phyloP scores from a whole-genome alignment of 2,797 vertebrate species.

The Eulemur albifrons region DNA sequence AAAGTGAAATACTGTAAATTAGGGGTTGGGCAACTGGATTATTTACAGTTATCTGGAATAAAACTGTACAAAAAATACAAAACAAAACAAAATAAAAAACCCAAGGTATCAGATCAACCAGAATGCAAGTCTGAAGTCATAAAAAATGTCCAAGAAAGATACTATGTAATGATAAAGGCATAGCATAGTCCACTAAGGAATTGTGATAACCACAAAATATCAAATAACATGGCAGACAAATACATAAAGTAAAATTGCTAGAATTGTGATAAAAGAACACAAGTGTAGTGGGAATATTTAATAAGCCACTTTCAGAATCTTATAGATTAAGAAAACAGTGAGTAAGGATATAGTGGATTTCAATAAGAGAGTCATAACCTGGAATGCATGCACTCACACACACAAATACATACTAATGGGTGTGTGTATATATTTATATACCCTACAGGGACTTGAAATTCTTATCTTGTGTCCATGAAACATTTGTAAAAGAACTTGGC shows the following conservation, averaged over 20 bases:
- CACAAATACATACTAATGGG: not conserved
- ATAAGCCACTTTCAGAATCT: not conserved
- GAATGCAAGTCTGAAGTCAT: not conserved
- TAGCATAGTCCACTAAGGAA: not conserved
- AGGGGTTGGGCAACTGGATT: not conserved
- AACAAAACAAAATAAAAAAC: not conserved
- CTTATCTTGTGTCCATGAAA: not conserved
- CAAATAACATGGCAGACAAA: not conserved
- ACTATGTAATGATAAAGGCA: not conserved
- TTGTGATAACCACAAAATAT: not conserved
- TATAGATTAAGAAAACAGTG: not conserved
- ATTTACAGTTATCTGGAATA: no score
- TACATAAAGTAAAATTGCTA: not conserved
- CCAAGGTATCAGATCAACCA: not conserved
- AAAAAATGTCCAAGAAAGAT: not conserved
- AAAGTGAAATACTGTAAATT: not conserved
- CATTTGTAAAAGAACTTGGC: not conserved
- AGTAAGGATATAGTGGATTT: not conserved
- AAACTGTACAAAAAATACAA: not conserved
- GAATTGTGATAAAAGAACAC: not conserved
- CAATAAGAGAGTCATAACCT: not conserved
- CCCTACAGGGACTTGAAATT: not conserved
- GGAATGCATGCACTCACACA: not conserved
- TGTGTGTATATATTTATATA: not conserved
- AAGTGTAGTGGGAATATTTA: not conserved